Conservation (phyloP, 2,888 invertebrate species). For the Drosophila hamatofila region DNA sequence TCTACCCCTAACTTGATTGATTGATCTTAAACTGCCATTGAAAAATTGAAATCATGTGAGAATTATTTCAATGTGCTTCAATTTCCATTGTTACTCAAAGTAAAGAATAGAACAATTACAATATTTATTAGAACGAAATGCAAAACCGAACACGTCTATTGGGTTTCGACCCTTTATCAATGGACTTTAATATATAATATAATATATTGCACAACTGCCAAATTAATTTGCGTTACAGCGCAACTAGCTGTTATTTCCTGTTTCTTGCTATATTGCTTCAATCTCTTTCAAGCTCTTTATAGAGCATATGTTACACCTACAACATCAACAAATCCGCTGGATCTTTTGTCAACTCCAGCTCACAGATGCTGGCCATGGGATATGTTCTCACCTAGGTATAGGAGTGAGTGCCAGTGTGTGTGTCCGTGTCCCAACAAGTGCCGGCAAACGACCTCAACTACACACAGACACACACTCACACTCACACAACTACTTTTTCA, state of each 20-base stretch:
- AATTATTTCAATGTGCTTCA: slow-evolving; percentile 7
- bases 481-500: slow-evolving; percentile 3
- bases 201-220: background rate
- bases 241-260: background rate
- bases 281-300: slow-evolving; percentile 25
- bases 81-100: background rate
- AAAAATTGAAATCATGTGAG: slow-evolving; percentile 8
- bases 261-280: no score
- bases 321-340: slow-evolving; percentile 4
- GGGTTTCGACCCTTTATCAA: background rate
- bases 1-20: slow-evolving; percentile 16
- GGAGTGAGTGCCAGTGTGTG: background rate
- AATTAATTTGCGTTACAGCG: background rate
- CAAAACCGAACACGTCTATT: background rate
- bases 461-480: slow-evolving; percentile 16
- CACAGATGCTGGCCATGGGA: slow-evolving; percentile 28
- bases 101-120: background rate
- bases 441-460: slow-evolving; percentile 72
- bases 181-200: background rate
- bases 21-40: slow-evolving; percentile 39
- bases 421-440: slow-evolving; percentile 44
- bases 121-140: background rate
- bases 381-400: slow-evolving; percentile 6
- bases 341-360: slow-evolving; percentile 54
- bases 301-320: slow-evolving; percentile 60